Conservation (phyloP, 2,797 vertebrate species). For the Anguilla obscura region DNA sequence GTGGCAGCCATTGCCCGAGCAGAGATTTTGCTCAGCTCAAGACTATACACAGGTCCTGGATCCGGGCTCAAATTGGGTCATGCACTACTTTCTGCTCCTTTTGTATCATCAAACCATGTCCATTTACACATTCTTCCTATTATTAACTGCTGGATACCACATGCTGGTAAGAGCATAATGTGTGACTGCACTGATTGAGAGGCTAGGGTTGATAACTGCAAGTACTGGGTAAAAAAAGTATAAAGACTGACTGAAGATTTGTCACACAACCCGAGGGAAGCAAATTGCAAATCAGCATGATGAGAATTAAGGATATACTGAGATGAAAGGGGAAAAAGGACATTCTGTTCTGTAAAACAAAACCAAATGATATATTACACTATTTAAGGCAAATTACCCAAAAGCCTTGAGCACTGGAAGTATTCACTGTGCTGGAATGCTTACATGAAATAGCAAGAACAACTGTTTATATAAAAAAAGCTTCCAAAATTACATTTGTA, state of each 20-base stretch:
- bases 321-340: too few relatives aligned
- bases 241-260: background rate
- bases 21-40: background rate
- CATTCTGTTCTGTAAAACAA: too few relatives aligned
- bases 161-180: constrained; percentile 2
- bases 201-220: background rate
- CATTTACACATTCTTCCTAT: constrained; percentile 1
- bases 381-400: too few relatives aligned
- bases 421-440: too few relatives aligned
- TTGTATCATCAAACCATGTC: background rate
- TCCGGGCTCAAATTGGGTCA: background rate
- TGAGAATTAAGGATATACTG: too few relatives aligned
- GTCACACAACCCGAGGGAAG: too few relatives aligned
- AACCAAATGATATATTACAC: too few relatives aligned
- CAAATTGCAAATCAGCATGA: too few relatives aligned
- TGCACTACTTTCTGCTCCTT: background rate
- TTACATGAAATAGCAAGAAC: too few relatives aligned
- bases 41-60: background rate
- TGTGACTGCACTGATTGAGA: background rate
- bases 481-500: too few relatives aligned
- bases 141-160: background rate
- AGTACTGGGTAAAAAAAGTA: background rate
- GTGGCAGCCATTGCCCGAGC: background rate
- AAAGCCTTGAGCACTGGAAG: too few relatives aligned
- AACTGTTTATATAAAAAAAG: too few relatives aligned